Evolutionary conservation across 2,113 vertebrate genomes (phyloP).

Genomic region (Mormoops blainvillei): DNA sequence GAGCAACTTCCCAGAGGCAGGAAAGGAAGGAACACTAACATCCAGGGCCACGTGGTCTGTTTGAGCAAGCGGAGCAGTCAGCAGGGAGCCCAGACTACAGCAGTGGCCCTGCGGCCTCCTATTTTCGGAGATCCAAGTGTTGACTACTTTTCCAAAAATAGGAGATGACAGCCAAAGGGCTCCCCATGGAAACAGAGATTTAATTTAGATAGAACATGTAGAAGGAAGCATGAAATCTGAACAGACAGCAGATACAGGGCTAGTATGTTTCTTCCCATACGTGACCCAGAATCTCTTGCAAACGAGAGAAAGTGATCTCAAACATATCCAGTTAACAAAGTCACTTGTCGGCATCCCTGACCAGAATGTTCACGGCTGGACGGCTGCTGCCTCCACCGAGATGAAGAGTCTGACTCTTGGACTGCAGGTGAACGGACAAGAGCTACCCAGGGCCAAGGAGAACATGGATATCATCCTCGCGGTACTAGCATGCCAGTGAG

Average conservation of each 20-base stretch:
- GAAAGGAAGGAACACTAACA: neutral
- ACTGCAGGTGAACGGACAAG: neutral
- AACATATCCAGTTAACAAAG: neutral
- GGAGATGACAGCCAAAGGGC: constrained; percentile 5
- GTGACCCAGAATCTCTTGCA: neutral
- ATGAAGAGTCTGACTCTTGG: neutral
- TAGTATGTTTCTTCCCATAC: neutral
- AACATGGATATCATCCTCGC: neutral
- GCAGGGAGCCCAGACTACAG: neutral
- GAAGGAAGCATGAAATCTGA: constrained; percentile 18
- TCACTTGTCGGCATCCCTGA: neutral
- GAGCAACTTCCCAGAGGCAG: neutral
- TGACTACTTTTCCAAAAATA: constrained; percentile 50
- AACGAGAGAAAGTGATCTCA: constrained; percentile 23
- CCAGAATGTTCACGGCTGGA: neutral
- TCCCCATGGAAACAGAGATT: constrained; percentile 37
- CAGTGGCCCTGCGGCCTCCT: neutral
- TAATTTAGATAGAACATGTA: constrained; percentile 52
- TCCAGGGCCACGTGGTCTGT: neutral
- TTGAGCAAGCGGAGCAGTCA: neutral
- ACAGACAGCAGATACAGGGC: constrained; percentile 32
- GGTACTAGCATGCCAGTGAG: neutral
- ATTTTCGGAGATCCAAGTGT: neutral
- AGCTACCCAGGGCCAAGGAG: neutral
- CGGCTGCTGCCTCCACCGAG: neutral